Evolutionary conservation across 2,888 invertebrate genomes (phyloP).

Genomic region (Dorcus hopei): DNA sequence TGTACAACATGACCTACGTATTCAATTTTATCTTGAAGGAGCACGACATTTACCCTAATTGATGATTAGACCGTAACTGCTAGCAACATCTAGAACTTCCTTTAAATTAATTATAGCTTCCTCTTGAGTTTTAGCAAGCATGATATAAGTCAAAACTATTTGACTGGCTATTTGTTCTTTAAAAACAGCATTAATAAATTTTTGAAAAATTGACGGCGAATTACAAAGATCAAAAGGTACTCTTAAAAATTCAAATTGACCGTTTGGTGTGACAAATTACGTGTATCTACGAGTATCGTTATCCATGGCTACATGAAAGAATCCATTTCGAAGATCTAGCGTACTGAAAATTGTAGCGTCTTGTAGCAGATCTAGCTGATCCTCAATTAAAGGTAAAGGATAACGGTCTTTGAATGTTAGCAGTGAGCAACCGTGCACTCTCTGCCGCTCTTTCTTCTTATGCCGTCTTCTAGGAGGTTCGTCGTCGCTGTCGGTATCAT

Average conservation of each 20-base stretch:
- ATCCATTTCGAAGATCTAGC: conserved; percentile 15
- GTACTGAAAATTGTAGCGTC: conserved; percentile 25
- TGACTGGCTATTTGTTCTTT: conserved; percentile 12
- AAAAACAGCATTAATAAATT: conserved; percentile 32
- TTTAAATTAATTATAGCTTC: conserved; percentile 28
- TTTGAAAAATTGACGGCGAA: conserved; percentile 25
- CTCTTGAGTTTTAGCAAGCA: conserved; percentile 12
- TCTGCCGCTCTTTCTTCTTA: no score
- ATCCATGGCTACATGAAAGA: neutral
- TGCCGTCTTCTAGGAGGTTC: no score
- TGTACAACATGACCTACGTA: no score
- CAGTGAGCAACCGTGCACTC: no score
- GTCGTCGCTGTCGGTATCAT: no score
- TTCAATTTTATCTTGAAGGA: no score
- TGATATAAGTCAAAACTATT: neutral
- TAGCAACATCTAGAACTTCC: conserved; percentile 23
- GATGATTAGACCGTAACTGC: conserved; percentile 29
- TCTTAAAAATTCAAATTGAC: conserved; percentile 3
- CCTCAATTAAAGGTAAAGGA: conserved; percentile 37
- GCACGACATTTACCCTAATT: conserved; percentile 41
- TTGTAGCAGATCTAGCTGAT: conserved; percentile 29
- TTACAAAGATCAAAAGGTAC: conserved; percentile 7
- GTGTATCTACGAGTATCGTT: conserved; percentile 1
- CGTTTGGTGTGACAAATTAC: neutral
- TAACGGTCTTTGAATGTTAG: neutral